These are phyloP conservation scores for Amphipyra tragopoginis DNA, from an alignment of 2,888 invertebrate genomes.

Conservation along the genomic window DNA sequence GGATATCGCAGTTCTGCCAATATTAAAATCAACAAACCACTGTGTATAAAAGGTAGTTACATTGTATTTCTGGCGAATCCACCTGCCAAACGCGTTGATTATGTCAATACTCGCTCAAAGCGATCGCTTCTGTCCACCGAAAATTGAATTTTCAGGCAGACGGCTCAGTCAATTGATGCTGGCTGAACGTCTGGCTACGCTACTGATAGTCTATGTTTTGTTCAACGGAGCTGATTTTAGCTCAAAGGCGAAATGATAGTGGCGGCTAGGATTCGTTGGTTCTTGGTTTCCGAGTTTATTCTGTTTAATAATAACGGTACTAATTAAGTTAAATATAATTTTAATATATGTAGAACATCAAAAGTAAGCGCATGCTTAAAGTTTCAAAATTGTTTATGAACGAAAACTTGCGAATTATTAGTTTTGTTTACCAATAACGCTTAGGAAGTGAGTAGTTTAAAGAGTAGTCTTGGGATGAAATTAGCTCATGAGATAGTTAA, in stretches of 20 bases:
- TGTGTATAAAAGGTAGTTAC: neutral
- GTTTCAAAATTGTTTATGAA: too few relatives aligned
- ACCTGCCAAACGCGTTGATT: conserved; percentile 21
- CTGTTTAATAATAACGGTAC: too few relatives aligned
- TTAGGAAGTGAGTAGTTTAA: too few relatives aligned
- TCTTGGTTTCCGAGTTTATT: neutral
- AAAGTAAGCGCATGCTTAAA: too few relatives aligned
- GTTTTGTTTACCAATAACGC: too few relatives aligned
- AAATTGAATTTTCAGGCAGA: conserved; percentile 45
- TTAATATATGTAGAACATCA: too few relatives aligned
- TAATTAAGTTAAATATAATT: too few relatives aligned
- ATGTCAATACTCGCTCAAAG: conserved; percentile 38
- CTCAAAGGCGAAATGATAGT: neutral
- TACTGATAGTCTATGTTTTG: conserved; percentile 12
- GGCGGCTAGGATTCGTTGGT: neutral
- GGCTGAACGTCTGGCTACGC: neutral
- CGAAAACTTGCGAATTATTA: too few relatives aligned
- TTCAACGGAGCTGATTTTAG: neutral
- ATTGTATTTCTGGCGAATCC: neutral
- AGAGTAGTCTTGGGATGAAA: too few relatives aligned
- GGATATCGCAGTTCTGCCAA: too few relatives aligned
- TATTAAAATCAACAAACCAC: too few relatives aligned
- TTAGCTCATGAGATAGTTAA: too few relatives aligned
- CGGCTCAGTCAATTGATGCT: conserved; percentile 11
- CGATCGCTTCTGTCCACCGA: conserved; percentile 41